Percentiles rank a stretch among this genome's conserved stretches.
Conservation (phyloP, 2,113 vertebrate species). For the Nipponia nippon region DNA sequence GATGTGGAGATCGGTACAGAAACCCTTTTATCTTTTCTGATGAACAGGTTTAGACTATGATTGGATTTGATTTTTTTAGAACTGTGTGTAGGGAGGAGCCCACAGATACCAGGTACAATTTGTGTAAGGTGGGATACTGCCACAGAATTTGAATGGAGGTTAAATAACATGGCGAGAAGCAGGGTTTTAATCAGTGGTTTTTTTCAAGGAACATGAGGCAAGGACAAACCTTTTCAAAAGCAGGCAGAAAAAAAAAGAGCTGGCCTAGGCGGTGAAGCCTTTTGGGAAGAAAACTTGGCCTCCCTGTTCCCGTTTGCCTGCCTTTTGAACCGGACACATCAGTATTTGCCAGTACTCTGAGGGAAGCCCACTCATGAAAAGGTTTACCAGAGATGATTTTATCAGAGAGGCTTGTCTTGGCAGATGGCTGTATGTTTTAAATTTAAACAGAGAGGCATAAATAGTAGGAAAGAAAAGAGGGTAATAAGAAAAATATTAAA, state of each 20-base stretch:
- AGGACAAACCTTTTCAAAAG: background rate
- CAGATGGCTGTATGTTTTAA: constrained; percentile 71
- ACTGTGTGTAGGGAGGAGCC: background rate
- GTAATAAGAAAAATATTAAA: constrained; percentile 85
- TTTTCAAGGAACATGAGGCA: background rate
- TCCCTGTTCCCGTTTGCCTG: background rate
- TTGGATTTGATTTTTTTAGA: constrained; percentile 37
- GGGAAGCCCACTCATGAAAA: constrained; percentile 32
- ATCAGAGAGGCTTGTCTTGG: constrained; percentile 43
- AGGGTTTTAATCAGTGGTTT: background rate
- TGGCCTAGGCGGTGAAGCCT: background rate
- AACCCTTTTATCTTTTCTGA: constrained; percentile 29
- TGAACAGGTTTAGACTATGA: background rate
- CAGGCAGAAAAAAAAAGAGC: background rate
- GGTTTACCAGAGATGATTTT: constrained; percentile 48
- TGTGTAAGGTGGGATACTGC: background rate
- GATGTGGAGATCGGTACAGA: constrained; percentile 22
- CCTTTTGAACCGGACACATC: background rate
- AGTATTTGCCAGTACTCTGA: background rate
- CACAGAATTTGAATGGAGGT: background rate
- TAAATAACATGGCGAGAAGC: background rate
- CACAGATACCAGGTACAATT: background rate
- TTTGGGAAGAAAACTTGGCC: background rate
- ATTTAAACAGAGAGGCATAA: constrained; percentile 79
- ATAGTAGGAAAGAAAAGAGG: constrained; percentile 79